Evolutionary conservation across 1,140 invertebrate species (phyloP).

Genomic region (Ceratina australensis): DNA sequence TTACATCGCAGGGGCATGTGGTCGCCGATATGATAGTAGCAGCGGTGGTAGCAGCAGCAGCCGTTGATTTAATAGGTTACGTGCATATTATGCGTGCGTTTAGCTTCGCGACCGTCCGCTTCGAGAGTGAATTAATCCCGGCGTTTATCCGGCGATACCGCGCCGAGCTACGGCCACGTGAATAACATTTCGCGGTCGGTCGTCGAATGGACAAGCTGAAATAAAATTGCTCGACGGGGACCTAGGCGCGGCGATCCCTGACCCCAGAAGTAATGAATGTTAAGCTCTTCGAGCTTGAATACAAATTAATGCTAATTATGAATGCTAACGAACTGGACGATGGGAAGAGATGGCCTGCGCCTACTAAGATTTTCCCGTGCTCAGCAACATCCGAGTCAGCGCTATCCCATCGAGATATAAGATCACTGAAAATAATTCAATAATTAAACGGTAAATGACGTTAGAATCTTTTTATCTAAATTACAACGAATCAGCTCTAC

Average conservation of each 20-base stretch:
- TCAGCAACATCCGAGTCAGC: neutral
- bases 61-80: conserved; percentile 38
- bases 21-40: neutral
- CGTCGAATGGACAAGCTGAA: conserved; percentile 4
- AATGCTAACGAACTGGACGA: conserved; percentile 1
- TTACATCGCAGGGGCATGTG: neutral
- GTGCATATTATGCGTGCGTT: conserved; percentile 32
- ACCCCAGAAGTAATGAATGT: conserved; percentile 9
- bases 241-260: too few species aligned
- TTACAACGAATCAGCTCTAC: too few species aligned
- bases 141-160: conserved; percentile 40
- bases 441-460: too few species aligned
- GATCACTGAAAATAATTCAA: neutral
- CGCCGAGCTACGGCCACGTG: neutral
- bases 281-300: conserved; percentile 30
- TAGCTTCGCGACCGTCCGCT: conserved; percentile 32
- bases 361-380: conserved; percentile 6
- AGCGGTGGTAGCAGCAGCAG: neutral
- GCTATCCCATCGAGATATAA: neutral
- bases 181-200: conserved; percentile 15
- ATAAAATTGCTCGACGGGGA: neutral
- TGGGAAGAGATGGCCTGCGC: too few species aligned
- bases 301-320: conserved; percentile 31
- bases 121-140: conserved; percentile 51
- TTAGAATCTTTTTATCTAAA: too few species aligned